These are phyloP conservation scores for Pristis pectinata DNA, from an alignment of 2,797 vertebrate species.

Conservation along the genomic window DNA sequence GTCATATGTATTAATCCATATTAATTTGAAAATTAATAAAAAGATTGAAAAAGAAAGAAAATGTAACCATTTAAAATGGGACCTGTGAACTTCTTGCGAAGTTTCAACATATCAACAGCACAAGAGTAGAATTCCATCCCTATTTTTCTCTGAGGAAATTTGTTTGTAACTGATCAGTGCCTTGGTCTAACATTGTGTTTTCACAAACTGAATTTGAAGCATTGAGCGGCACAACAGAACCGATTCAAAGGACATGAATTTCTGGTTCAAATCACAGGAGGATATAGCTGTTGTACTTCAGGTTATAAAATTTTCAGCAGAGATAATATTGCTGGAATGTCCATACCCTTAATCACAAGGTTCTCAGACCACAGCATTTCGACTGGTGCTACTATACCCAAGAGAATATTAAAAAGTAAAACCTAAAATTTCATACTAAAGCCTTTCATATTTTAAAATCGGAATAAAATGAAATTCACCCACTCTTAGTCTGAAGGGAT, in stretches of 20 bases:
- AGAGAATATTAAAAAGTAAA: not conserved
- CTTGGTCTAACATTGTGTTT: not conserved
- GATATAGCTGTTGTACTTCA: too few species aligned
- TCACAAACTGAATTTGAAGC: not conserved
- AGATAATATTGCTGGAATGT: not conserved
- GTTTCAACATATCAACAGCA: not conserved
- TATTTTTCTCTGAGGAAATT: not conserved
- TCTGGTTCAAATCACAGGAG: not conserved
- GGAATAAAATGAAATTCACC: not conserved
- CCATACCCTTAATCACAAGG: not conserved
- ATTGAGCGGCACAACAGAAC: not conserved
- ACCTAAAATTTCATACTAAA: not conserved
- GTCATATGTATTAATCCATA: too few species aligned
- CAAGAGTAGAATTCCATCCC: not conserved
- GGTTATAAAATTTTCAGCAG: not conserved
- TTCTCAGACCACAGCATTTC: not conserved
- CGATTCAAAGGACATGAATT: not conserved
- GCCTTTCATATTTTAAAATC: not conserved
- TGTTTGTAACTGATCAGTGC: not conserved
- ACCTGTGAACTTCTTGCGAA: not conserved
- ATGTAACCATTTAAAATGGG: too few species aligned
- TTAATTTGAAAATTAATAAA: too few species aligned
- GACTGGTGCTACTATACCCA: not conserved
- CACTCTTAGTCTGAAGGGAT: not conserved
- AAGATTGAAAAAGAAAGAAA: too few species aligned